Evolutionary conservation across 1,140 invertebrate genomes (phyloP), one percentile per base, ranked within the genome.

Genomic region (Pseudomyrmex gracilis): DNA sequence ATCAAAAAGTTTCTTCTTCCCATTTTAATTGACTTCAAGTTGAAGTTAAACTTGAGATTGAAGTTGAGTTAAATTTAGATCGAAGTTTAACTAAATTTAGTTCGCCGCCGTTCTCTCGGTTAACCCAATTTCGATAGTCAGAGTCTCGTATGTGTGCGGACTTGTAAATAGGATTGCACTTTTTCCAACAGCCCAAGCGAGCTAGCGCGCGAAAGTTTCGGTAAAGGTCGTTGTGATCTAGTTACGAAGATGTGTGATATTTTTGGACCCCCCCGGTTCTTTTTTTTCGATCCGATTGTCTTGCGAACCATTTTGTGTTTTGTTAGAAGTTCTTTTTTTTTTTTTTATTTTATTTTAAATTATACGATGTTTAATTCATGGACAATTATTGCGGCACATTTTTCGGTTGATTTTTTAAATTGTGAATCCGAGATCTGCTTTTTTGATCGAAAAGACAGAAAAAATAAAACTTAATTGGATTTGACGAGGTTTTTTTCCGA

Each of bases 221-320:
- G 53, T 68, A 89, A 90, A 86, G 84, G 90, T 90, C 85, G 84
- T 67, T 57, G 71, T 61, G 86, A 63, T 89, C 89, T 84, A 90
- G 60, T 88, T 90, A 87, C 85, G 74, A 88, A 34, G 34, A 34
- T 34, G 83, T 78, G 66, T 58, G 73, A 77, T 92, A 91, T 91
- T 92, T 86, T 90, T 90, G 89, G 89, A 91, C 76, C n/a, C n/a
- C n/a, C n/a, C n/a, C 89, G 74, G 82, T 83, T 84, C 64, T 73
- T 66, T 82, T 66, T 82, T 87, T n/a, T 57, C 63, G 85, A 85
- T 80, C 84, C 17, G n/a, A 20, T 24, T 17, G 34, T 9, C 34
- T 34, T 34, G n/a, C n/a, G 34, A 17, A 58, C 15, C n/a, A 34
- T 17, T 34, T 47, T 9, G n/a, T 13, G 12, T 51, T 12, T 64